A percentile compares a stretch with the other conserved stretches of the same genome.
phyloP scores from a whole-genome alignment of 2,888 invertebrate species.

The Myopa tessellatipennis region DNA sequence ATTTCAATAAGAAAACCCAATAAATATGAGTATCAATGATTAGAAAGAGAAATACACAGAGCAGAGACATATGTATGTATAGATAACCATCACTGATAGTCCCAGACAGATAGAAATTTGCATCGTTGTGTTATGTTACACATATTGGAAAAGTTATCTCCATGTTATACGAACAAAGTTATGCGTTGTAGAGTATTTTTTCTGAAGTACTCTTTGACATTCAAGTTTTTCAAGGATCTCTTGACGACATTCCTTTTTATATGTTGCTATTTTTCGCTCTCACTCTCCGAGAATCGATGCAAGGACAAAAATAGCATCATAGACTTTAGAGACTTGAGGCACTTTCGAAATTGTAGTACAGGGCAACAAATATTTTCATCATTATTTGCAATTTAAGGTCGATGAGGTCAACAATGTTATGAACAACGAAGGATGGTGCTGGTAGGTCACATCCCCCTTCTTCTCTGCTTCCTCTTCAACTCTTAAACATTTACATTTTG shows the following conservation, averaged over 20 bases:
- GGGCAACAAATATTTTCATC: neutral
- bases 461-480: no score
- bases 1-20: neutral
- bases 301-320: neutral
- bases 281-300: neutral
- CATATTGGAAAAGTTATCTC: neutral
- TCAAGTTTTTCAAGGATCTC: neutral
- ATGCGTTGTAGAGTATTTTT: neutral
- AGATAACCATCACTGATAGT: neutral
- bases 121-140: no score
- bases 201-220: constrained; percentile 5
- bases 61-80: neutral
- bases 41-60: neutral
- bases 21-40: neutral
- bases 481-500: no score
- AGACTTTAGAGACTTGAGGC: neutral
- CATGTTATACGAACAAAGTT: neutral
- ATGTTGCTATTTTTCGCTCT: neutral
- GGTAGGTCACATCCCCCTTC: no score
- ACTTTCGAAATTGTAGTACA: neutral
- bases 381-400: neutral
- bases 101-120: no score
- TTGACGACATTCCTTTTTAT: neutral
- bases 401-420: no score
- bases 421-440: no score